Conservation (phyloP, 1,140 invertebrate genomes). For the Brachionus plicatilis region DNA sequence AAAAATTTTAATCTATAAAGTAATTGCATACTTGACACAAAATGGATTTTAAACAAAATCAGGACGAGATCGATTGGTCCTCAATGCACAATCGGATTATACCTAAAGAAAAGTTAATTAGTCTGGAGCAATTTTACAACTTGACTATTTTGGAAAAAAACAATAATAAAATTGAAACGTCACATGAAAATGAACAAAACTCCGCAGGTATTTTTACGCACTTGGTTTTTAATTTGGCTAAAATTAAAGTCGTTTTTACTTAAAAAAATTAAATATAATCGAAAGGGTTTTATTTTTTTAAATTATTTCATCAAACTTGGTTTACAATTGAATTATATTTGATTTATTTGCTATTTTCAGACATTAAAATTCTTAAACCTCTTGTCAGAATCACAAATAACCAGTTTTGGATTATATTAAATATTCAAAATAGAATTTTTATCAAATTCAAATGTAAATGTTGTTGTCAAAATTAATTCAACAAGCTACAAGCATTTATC, state of each 20-base stretch:
- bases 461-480: background rate
- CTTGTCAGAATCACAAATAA: background rate
- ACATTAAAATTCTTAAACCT: background rate
- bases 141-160: background rate
- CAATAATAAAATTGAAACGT: background rate
- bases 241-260: no score
- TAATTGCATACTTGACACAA: background rate
- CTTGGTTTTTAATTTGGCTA: background rate
- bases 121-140: conserved; percentile 27
- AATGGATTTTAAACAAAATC: background rate
- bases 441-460: background rate
- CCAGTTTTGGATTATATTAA: background rate
- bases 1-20: background rate
- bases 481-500: background rate
- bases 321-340: background rate
- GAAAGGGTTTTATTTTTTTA: background rate
- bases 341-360: background rate
- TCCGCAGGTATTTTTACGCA: background rate
- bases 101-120: conserved; percentile 22
- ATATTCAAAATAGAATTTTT: background rate
- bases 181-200: background rate
- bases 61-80: conserved; percentile 26
- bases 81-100: background rate
- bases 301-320: background rate
- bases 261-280: no score